A percentile compares a stretch with the other conserved stretches of the same genome.
These are phyloP conservation scores for Calliopum simillimum DNA, from an alignment of 2,888 invertebrate genomes.

Conservation along the genomic window DNA sequence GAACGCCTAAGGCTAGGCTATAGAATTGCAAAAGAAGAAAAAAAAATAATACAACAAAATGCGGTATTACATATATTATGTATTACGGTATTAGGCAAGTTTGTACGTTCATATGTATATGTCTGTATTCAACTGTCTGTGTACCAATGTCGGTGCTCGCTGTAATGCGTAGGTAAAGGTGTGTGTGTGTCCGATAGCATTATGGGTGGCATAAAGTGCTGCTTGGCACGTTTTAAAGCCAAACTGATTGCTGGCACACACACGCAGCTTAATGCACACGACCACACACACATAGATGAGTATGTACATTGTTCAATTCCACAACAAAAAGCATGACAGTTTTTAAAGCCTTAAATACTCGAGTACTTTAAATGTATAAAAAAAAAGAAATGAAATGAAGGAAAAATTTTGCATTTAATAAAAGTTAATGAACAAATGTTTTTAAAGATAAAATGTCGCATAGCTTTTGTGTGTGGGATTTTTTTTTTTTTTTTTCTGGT, in stretches of 20 bases:
- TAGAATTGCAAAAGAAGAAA: constrained; percentile 3
- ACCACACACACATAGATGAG: neutral
- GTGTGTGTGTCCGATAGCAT: neutral
- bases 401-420: neutral
- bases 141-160: neutral
- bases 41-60: neutral
- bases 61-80: constrained; percentile 16
- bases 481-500: neutral
- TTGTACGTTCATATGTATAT: neutral
- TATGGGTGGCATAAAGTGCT: constrained; percentile 24
- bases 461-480: constrained; percentile 13
- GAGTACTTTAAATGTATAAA: neutral
- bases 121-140: neutral
- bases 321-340: neutral
- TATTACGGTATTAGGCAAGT: constrained; percentile 14
- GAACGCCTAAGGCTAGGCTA: constrained; percentile 20
- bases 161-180: neutral
- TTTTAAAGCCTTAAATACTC: constrained; percentile 21
- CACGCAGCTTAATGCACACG: neutral
- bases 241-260: constrained; percentile 8
- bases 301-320: neutral
- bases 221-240: constrained; percentile 35
- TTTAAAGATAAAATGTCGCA: neutral
- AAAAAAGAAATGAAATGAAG: no score
- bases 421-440: neutral